phyloP scores from a whole-genome alignment of 2,113 vertebrate genomes.

The Centropus bengalensis region DNA sequence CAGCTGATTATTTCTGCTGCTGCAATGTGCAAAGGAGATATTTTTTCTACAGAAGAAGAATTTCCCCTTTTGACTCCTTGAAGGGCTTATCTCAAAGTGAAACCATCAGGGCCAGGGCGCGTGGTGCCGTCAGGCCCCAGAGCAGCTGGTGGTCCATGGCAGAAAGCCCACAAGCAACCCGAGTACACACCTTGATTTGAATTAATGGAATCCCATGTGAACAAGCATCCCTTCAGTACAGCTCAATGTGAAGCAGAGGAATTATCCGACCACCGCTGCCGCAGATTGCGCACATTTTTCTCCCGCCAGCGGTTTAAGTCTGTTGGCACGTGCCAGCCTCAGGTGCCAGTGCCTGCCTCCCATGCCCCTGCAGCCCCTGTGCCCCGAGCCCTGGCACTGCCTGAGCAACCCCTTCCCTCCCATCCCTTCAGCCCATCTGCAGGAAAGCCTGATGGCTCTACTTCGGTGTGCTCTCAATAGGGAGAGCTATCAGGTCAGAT shows the following conservation, averaged over 20 bases:
- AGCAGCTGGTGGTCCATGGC: not conserved
- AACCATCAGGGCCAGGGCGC: not conserved
- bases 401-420: not conserved
- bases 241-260: not conserved
- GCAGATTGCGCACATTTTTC: fast-evolving
- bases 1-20: not conserved
- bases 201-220: not conserved
- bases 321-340: not conserved
- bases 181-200: fast-evolving
- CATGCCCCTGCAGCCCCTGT: not conserved
- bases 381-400: not conserved
- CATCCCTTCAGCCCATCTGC: not conserved
- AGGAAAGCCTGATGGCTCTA: not conserved
- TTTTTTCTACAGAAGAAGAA: not conserved
- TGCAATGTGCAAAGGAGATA: not conserved
- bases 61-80: not conserved
- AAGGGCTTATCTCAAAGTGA: not conserved
- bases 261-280: not conserved
- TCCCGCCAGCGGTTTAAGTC: not conserved
- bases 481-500: not conserved
- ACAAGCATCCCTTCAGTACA: not conserved
- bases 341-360: not conserved
- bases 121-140: not conserved
- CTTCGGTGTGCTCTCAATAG: not conserved
- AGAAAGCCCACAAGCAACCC: not conserved